A percentile compares a stretch with the other conserved stretches of the same genome.
phyloP scores from a whole-genome alignment of 2,888 invertebrate genomes.

The Gymnocheta viridis region DNA sequence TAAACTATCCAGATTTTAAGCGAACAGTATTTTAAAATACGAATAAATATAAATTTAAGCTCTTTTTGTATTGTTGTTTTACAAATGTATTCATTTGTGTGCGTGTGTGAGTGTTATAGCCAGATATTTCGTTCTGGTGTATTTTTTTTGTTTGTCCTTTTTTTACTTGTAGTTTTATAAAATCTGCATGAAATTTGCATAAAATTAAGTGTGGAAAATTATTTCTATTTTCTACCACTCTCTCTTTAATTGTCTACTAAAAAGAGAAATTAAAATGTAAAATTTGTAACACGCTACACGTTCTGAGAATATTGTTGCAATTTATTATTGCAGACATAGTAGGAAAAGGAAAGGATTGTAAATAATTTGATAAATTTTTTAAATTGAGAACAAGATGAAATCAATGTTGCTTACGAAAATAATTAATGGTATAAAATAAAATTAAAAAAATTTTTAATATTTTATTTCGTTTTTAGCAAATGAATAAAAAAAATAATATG shows the following conservation, averaged over 20 bases:
- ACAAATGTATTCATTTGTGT: constrained; percentile 20
- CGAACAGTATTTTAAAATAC: constrained; percentile 1
- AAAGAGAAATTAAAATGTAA: constrained; percentile 38
- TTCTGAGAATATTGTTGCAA: neutral
- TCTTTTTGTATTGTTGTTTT: constrained; percentile 14
- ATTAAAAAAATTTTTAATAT: too few species aligned
- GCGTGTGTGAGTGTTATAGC: neutral
- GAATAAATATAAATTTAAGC: constrained; percentile 25
- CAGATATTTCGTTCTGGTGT: constrained; percentile 27
- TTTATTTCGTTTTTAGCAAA: too few species aligned
- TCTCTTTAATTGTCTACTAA: constrained; percentile 22
- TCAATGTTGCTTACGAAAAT: too few species aligned
- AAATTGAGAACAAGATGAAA: too few species aligned
- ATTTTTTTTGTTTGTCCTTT: neutral
- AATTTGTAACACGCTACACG: constrained; percentile 46
- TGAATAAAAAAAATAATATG: too few species aligned
- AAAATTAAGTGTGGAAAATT: constrained; percentile 69
- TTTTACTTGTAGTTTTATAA: constrained; percentile 56
- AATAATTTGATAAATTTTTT: too few species aligned
- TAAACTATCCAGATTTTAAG: neutral
- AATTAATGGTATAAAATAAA: too few species aligned
- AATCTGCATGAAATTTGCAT: constrained; percentile 71
- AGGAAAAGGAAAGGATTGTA: neutral
- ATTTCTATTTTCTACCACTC: constrained; percentile 59
- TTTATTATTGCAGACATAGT: neutral